These are phyloP conservation scores for Gopherus flavomarginatus DNA, from an alignment of 2,113 vertebrate species.

Conservation along the genomic window DNA sequence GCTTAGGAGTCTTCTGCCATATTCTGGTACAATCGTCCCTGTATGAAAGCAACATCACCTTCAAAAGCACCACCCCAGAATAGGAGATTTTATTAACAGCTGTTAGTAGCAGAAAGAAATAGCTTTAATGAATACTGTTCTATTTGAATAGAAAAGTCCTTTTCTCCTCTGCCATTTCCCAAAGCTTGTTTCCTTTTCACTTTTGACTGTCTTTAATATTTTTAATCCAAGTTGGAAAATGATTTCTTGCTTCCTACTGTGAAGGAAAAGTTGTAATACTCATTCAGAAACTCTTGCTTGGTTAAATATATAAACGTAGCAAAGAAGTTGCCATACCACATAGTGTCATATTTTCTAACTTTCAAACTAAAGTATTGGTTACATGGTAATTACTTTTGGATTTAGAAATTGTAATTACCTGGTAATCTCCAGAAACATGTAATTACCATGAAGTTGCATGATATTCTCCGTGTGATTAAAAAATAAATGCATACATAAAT, in stretches of 20 bases:
- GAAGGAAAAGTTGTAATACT: fast-evolving
- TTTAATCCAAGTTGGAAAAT: not conserved
- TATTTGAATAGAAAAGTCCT: not conserved
- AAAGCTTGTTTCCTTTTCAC: not conserved
- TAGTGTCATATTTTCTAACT: not conserved
- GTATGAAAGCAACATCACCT: not conserved
- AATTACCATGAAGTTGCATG: not conserved
- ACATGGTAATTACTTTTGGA: not conserved
- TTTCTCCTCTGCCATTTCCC: not conserved
- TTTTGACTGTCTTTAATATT: not conserved
- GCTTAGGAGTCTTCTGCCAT: fast-evolving
- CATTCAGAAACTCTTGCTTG: fast-evolving
- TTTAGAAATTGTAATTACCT: not conserved
- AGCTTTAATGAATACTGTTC: not conserved
- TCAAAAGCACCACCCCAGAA: not conserved
- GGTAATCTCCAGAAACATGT: not conserved
- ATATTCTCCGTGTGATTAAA: not conserved
- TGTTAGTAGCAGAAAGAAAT: not conserved
- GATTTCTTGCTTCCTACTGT: not conserved
- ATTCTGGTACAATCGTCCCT: not conserved
- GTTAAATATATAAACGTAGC: not conserved
- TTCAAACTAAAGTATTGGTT: not conserved
- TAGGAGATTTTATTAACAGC: not conserved
- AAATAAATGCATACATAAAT: not conserved
- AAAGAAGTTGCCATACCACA: not conserved